These are phyloP conservation scores for Euwallacea similis DNA, from an alignment of 1,140 invertebrate genomes.

Conservation along the genomic window DNA sequence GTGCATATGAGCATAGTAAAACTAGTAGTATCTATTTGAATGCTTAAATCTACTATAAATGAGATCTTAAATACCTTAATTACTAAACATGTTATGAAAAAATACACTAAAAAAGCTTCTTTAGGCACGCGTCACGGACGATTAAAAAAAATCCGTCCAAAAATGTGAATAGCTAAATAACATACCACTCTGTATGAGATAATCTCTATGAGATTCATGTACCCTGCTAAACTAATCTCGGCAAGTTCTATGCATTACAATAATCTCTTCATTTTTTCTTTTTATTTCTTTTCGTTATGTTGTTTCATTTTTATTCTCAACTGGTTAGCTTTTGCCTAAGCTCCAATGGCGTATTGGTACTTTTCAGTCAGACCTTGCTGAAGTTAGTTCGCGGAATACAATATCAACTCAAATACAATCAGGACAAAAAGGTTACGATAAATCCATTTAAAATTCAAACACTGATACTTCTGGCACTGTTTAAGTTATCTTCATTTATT, in stretches of 20 bases:
- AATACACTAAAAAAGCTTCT: conserved; percentile 1
- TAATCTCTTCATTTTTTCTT: too few species aligned
- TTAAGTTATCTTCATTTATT: too few species aligned
- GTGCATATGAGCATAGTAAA: not conserved
- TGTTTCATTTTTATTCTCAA: too few species aligned
- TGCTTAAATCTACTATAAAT: not conserved
- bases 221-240: not conserved
- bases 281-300: too few species aligned
- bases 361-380: too few species aligned
- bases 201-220: not conserved
- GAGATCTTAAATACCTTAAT: not conserved
- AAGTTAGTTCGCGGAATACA: too few species aligned
- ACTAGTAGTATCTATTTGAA: not conserved
- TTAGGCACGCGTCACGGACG: not conserved
- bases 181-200: not conserved
- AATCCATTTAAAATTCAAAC: too few species aligned
- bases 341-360: too few species aligned
- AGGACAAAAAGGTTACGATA: too few species aligned
- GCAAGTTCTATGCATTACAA: not conserved
- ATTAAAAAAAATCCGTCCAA: not conserved
- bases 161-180: not conserved
- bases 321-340: too few species aligned
- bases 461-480: too few species aligned
- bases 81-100: not conserved
- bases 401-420: too few species aligned